Base-by-base conservation (phyloP, 2,113 vertebrate species). In the Syngnathus floridae region DNA sequence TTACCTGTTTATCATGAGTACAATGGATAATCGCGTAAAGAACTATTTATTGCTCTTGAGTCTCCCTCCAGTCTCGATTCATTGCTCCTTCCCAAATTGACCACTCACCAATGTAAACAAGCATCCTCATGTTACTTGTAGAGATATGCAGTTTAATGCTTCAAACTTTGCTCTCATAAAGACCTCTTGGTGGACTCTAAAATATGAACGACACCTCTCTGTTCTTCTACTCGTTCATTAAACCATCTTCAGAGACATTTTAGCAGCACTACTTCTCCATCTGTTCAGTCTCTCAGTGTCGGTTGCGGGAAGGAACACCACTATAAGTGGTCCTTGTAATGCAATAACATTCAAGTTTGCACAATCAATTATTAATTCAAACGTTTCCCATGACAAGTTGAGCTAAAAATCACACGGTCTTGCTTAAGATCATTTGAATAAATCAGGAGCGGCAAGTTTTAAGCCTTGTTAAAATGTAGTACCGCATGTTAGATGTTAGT, bases 231-330 rank as follows among this genome's bases (percentile, higher is more conserved):
- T 14, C 9, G 48, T 51, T 7, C 8, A 21, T 21, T n/a, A 51
- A n/a, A 21, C 79, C 70, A 74, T 57, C 43, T 77, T 80, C 67
- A 71, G 57, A 66, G 59, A 60, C 61, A 69, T 79, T 80, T 73
- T 51, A 82, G 71, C 68, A 62, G 69, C 65, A 67, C 48, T 59
- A 73, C 65, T 57, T 71, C 67, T 60, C 57, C 22, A 57, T 37
- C 80, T 81, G 76, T 65, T 83, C 73, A 85, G 78, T 81, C 55
- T 82, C 51, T 66, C 72, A 76, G 73, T 80, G 78, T 69, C 79
- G 65, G 68, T 73, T 57, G 69, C 75, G 62, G 46, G 66, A 75
- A 73, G 21, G 40, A n/a, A 13, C 55, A 7, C 26, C 63, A 70
- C 76, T 77, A 79, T 73, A 82, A 78, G 58, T 19, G 62, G 35